phyloP scores from a whole-genome alignment of 2,797 vertebrate genomes.

The Synaphobranchus kaupii region DNA sequence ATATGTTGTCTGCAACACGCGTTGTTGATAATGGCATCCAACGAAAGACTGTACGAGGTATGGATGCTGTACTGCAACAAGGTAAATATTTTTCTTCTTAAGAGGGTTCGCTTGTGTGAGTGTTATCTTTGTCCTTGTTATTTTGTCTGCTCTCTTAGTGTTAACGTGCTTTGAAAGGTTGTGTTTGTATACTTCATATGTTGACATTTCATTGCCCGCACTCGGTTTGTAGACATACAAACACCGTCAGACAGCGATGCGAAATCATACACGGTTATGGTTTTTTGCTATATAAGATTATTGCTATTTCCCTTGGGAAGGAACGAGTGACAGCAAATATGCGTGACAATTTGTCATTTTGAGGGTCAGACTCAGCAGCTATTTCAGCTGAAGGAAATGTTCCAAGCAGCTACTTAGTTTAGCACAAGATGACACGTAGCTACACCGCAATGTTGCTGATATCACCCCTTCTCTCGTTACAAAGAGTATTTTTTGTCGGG shows the following conservation, averaged over 20 bases:
- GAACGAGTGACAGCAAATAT: not conserved
- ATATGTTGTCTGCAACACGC: constrained; percentile 32
- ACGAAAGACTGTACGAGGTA: constrained; percentile 94
- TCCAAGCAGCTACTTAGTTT: not conserved
- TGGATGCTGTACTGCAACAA: constrained; percentile 98
- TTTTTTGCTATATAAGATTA: not conserved
- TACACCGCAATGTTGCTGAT: not conserved
- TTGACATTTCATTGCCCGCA: not conserved
- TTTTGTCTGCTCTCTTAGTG: not conserved
- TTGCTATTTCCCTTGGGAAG: not conserved
- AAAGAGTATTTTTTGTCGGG: not conserved
- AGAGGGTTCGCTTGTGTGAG: not conserved
- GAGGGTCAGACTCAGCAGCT: not conserved
- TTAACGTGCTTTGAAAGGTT: not conserved
- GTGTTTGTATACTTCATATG: not conserved
- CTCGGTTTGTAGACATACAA: not conserved
- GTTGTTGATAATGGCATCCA: constrained; percentile 85
- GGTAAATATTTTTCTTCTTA: constrained; percentile 67
- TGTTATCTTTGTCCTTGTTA: not conserved
- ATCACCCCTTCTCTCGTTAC: not conserved
- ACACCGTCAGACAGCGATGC: not conserved
- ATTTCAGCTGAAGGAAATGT: not conserved
- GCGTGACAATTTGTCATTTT: not conserved
- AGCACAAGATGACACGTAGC: not conserved
- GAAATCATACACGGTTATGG: not conserved